Conservation (phyloP, 1,140 invertebrate genomes). For the Papilio dardanus region DNA sequence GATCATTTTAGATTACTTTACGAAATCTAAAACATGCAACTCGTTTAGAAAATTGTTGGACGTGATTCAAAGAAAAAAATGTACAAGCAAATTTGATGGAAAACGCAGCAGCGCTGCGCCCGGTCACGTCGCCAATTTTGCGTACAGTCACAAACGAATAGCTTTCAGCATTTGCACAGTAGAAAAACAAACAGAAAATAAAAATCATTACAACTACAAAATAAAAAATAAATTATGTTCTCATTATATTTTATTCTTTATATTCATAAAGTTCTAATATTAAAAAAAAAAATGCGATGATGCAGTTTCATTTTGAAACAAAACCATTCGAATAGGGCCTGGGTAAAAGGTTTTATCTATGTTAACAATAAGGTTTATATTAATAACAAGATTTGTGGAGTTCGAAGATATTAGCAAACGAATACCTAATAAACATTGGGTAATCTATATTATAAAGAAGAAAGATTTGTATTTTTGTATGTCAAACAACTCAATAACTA, state of each 20-base stretch:
- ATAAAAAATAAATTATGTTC: neutral
- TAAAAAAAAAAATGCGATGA: too few species aligned
- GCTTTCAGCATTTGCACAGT: neutral
- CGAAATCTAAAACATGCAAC: conserved; percentile 12
- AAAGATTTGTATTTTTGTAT: too few species aligned
- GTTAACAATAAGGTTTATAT: neutral
- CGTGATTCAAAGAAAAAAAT: conserved; percentile 26
- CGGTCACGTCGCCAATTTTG: conserved; percentile 25
- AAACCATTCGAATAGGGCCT: neutral
- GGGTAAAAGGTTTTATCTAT: neutral
- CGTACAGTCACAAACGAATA: neutral
- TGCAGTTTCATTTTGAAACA: neutral
- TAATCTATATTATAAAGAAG: too few species aligned
- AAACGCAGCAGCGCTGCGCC: neutral
- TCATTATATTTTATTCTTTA: neutral
- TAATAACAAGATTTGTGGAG: neutral
- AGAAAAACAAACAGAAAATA: neutral
- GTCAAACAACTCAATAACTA: too few species aligned
- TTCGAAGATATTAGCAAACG: neutral
- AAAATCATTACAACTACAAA: neutral
- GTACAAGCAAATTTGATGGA: conserved; percentile 20
- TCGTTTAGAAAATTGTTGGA: conserved; percentile 27
- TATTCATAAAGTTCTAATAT: too few species aligned
- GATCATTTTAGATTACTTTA: conserved; percentile 20
- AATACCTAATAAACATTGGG: too few species aligned